These are phyloP conservation scores for Atta texana DNA, from an alignment of 1,140 invertebrate genomes.

Conservation along the genomic window DNA sequence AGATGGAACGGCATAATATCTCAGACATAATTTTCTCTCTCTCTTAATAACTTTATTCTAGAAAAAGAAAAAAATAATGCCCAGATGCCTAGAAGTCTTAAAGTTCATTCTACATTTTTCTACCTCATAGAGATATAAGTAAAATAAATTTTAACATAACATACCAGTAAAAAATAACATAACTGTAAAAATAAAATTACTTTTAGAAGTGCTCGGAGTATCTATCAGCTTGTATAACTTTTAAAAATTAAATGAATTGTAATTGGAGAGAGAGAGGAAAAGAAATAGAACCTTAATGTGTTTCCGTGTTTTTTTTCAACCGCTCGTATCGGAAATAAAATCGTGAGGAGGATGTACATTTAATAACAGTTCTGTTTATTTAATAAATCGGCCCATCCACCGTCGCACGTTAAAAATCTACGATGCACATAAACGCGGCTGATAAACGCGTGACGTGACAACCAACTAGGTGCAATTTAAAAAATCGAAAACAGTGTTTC, in stretches of 20 bases:
- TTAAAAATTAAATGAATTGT: neutral
- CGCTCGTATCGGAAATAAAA: neutral
- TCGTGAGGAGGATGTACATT: neutral
- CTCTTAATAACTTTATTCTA: too few species aligned
- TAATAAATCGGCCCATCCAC: constrained; percentile 29
- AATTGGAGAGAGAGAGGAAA: neutral
- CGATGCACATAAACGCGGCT: constrained; percentile 5
- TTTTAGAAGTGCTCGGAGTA: too few species aligned
- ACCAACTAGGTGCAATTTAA: constrained; percentile 48
- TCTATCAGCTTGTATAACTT: too few species aligned
- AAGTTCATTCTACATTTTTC: too few species aligned
- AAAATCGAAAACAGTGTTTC: constrained; percentile 54
- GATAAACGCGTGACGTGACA: constrained; percentile 40
- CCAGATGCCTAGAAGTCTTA: too few species aligned
- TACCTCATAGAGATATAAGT: too few species aligned
- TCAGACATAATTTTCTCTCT: too few species aligned
- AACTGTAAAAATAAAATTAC: too few species aligned
- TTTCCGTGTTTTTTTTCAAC: neutral
- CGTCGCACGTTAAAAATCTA: neutral
- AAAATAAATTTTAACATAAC: too few species aligned
- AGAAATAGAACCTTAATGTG: neutral
- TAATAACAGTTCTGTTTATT: constrained; percentile 42
- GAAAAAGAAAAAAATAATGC: too few species aligned
- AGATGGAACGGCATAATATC: too few species aligned
- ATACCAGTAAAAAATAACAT: too few species aligned